These are phyloP conservation scores for Bombyx huttoni DNA, from an alignment of 2,888 invertebrate genomes.

Conservation along the genomic window DNA sequence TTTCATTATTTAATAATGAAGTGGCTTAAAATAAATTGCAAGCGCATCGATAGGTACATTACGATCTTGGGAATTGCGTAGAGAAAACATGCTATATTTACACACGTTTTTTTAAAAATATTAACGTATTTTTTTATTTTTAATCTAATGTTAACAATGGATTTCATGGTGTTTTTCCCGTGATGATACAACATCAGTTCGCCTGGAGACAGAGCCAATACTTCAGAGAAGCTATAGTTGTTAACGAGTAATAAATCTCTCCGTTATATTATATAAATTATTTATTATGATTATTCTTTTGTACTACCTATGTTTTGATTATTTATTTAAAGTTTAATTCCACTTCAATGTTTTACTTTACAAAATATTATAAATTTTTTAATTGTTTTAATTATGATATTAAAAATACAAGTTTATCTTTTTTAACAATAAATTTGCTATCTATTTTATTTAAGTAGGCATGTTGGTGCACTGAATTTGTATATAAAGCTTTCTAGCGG, in stretches of 20 bases:
- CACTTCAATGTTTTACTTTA: slow-evolving; percentile 14
- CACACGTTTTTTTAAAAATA: slow-evolving; percentile 1
- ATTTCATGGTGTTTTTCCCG: slow-evolving; percentile 54
- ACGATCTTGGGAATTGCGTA: background rate
- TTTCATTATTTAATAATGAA: background rate
- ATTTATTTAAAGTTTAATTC: slow-evolving; percentile 1
- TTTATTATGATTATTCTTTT: slow-evolving; percentile 33
- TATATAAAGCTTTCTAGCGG: slow-evolving; percentile 32
- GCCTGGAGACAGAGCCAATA: slow-evolving; percentile 97
- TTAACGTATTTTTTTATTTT: slow-evolving; percentile 4
- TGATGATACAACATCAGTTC: slow-evolving; percentile 75
- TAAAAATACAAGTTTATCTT: slow-evolving; percentile 5
- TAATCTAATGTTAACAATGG: slow-evolving; percentile 35
- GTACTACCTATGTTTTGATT: slow-evolving; percentile 1
- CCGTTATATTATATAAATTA: slow-evolving; percentile 65
- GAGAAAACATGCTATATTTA: background rate
- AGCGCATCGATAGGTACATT: background rate
- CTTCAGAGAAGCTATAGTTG: slow-evolving; percentile 96
- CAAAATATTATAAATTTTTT: slow-evolving; percentile 12
- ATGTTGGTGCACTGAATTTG: slow-evolving; percentile 46
- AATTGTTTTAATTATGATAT: slow-evolving; percentile 1
- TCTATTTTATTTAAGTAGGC: slow-evolving; percentile 36
- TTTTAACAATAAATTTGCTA: slow-evolving; percentile 11
- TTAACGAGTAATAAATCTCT: slow-evolving; percentile 83
- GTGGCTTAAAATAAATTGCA: background rate